These are phyloP conservation scores for Cochlearius cochlearius DNA, from an alignment of 2,113 vertebrate genomes.

Conservation along the genomic window DNA sequence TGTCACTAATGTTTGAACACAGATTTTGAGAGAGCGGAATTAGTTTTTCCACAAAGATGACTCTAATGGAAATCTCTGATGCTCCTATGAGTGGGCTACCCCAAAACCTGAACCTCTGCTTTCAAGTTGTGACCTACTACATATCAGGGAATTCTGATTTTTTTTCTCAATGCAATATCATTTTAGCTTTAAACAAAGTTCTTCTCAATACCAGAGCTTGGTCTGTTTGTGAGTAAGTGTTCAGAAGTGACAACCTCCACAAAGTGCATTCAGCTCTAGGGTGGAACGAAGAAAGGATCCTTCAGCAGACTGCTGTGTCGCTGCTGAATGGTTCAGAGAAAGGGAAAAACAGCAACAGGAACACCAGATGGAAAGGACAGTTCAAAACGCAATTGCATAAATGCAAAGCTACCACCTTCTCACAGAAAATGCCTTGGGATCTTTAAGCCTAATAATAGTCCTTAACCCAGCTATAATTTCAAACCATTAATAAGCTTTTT, in stretches of 20 bases:
- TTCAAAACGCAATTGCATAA: background rate
- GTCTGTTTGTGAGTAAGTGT: background rate
- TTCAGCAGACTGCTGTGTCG: slow-evolving; percentile 23
- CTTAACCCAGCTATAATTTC: slow-evolving; percentile 34
- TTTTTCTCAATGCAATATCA: background rate
- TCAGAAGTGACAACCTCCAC: background rate
- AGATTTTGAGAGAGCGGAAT: background rate
- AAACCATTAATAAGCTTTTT: slow-evolving; percentile 40
- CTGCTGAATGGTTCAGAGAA: background rate
- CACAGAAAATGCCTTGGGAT: background rate
- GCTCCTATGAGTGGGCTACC: background rate
- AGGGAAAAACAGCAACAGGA: background rate
- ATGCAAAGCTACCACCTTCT: background rate
- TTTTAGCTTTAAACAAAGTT: background rate
- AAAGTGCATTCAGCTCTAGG: background rate
- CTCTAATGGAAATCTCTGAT: slow-evolving; percentile 6
- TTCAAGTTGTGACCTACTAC: background rate
- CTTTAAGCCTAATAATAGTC: slow-evolving; percentile 36
- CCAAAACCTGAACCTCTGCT: background rate
- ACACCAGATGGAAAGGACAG: background rate
- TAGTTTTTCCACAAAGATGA: background rate
- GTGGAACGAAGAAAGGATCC: background rate
- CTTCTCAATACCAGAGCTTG: background rate
- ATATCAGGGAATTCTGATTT: background rate
- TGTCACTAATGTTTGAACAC: slow-evolving; percentile 8